Conservation (phyloP, 2,113 vertebrate genomes). For the Ciconia stormi region DNA sequence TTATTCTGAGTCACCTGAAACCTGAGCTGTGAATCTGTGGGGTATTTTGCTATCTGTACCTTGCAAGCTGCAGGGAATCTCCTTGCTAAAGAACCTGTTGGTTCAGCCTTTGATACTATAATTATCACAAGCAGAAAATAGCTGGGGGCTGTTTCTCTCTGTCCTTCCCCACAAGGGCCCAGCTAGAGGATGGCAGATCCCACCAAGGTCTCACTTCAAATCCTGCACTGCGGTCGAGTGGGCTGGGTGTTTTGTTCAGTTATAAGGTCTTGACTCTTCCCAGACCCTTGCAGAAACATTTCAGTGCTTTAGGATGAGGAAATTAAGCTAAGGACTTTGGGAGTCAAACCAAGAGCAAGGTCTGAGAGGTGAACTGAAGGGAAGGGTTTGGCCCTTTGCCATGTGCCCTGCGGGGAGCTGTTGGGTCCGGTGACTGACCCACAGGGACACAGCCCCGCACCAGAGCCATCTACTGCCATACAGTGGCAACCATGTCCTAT, state of each 20-base stretch:
- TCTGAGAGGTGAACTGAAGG: background rate
- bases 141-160: background rate
- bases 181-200: background rate
- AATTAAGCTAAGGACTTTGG: background rate
- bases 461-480: fast-evolving
- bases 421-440: background rate
- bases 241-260: background rate
- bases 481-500: background rate
- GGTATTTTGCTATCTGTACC: conserved; percentile 42
- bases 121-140: conserved; percentile 25
- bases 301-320: background rate
- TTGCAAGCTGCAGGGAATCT: conserved; percentile 13
- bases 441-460: background rate
- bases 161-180: background rate
- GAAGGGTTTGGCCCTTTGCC: background rate
- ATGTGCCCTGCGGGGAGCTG: background rate
- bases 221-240: fast-evolving
- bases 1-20: conserved; percentile 25
- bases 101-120: conserved; percentile 27
- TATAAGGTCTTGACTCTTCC: background rate
- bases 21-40: background rate
- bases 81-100: conserved; percentile 43
- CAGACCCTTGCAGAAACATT: background rate
- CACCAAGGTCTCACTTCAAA: background rate
- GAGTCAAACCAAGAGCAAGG: background rate